A percentile compares a stretch with the other conserved stretches of the same genome.
Evolutionary conservation across 2,888 invertebrate species (phyloP).

Genomic region (Isoperla grammatica): DNA sequence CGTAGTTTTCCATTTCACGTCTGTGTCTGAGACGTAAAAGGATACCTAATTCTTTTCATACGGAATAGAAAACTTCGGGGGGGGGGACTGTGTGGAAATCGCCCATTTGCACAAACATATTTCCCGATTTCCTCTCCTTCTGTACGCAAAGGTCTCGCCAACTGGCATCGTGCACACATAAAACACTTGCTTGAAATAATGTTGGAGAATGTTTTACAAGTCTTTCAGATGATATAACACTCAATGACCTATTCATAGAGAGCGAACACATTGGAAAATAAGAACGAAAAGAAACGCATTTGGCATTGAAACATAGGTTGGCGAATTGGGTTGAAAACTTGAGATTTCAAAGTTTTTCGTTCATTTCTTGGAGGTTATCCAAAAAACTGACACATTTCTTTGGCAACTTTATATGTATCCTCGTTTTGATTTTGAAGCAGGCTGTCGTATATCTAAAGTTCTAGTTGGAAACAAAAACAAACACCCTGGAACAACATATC

Average conservation of each 20-base stretch:
- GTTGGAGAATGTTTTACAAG: not conserved
- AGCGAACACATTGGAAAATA: not conserved
- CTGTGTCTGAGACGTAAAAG: no score
- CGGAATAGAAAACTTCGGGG: no score
- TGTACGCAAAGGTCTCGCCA: not conserved
- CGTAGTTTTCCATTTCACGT: no score
- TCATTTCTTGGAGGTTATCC: not conserved
- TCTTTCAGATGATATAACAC: not conserved
- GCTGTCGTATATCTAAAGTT: no score
- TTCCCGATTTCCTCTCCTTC: constrained; percentile 10
- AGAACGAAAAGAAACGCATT: not conserved
- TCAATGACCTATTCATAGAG: not conserved
- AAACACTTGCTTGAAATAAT: not conserved
- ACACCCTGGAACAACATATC: no score
- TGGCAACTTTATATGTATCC: no score
- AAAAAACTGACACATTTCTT: not conserved
- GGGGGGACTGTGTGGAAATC: not conserved
- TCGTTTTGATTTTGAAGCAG: no score
- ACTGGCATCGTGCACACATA: not conserved
- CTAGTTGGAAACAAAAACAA: no score
- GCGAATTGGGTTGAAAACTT: not conserved
- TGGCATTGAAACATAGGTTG: not conserved
- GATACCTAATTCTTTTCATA: no score
- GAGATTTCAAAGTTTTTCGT: not conserved
- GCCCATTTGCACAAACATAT: constrained; percentile 18